Evolutionary conservation across 2,888 invertebrate genomes (phyloP), one percentile per base, ranked within the genome.

Genomic region (Diaprepes abbreviatus): DNA sequence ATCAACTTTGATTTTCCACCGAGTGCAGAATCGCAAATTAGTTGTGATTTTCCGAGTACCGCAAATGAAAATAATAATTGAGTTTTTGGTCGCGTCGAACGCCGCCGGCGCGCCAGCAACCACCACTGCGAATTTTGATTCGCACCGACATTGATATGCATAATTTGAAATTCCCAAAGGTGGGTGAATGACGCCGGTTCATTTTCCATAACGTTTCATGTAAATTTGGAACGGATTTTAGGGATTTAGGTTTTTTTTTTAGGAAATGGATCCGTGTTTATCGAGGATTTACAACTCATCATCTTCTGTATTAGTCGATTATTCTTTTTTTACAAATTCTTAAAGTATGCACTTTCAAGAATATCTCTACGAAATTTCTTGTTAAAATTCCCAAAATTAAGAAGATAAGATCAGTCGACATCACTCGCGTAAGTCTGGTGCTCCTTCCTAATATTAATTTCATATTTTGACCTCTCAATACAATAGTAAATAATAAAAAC

Each of bases 91-190:
- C 70, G 70, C 54, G 52, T 66, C 70, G 57, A 62, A 24, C 62
- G 66, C 66, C 70, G 36, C 21, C 60, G 55, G 70, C 55, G 35
- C 69, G 31, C 66, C 66, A 24, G 38, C 57, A 59, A 59, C 58
- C 43, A 64, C 58, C 3, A 54, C 58, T 40, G 24, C 71, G 67
- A 66, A 71, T 72, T 70, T 70, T 70, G 72, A 72, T 72, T 69
- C 70, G 66, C 60, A 66, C 66, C 69, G 70, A 73, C 72, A 67
- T 66, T 70, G 72, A 73, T 70, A 70, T 70, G 72, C 72, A 73
- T 73, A 73, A 73, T 73, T 70, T 54, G 64, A 35, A 70, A 59
- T 52, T 58, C 72, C 72, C 72, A 45, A 66, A 70, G 72, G 72
- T 69, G 38, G 50, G n/a, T 38, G 54, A 58, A 55, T 43, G 65